Percentiles rank a stretch among this genome's conserved stretches.
phyloP scores from a whole-genome alignment of 2,797 vertebrate species.

The Telmatherina bonti region DNA sequence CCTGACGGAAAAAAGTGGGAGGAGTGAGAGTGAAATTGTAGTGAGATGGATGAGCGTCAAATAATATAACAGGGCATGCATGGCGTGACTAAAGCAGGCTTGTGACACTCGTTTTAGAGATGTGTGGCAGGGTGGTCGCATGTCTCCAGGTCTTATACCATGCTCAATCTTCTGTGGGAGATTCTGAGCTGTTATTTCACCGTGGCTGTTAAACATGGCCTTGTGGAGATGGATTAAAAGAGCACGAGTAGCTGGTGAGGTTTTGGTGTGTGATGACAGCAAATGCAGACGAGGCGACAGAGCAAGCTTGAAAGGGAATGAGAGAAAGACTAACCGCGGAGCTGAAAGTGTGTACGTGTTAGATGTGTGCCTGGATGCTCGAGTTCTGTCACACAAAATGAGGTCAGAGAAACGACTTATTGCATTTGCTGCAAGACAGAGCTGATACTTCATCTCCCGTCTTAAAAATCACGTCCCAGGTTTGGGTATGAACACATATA shows the following conservation, averaged over 20 bases:
- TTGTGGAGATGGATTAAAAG: conserved; percentile 39
- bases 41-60: conserved; percentile 24
- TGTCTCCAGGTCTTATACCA: conserved; percentile 28
- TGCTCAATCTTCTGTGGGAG: conserved; percentile 30
- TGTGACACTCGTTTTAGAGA: conserved; percentile 51
- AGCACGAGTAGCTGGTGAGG: conserved; percentile 39
- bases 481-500: not conserved
- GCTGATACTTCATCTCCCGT: conserved; percentile 25
- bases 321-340: conserved; percentile 19
- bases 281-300: conserved; percentile 24
- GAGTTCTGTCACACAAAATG: conserved; percentile 77
- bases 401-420: conserved; percentile 73
- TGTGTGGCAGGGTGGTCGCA: conserved; percentile 29
- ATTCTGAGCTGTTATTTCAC: conserved; percentile 27
- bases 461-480: conserved; percentile 12
- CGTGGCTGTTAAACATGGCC: conserved; percentile 41
- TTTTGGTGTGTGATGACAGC: conserved; percentile 21
- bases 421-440: conserved; percentile 52
- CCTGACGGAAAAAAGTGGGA: not conserved
- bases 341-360: conserved; percentile 24
- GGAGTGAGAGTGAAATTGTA: not conserved
- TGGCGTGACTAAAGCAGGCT: conserved; percentile 36
- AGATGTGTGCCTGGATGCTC: conserved; percentile 48
- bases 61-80: conserved; percentile 22
- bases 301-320: conserved; percentile 45